These are phyloP conservation scores for Odocoileus virginianus DNA, from an alignment of 2,113 vertebrate species.

Conservation along the genomic window DNA sequence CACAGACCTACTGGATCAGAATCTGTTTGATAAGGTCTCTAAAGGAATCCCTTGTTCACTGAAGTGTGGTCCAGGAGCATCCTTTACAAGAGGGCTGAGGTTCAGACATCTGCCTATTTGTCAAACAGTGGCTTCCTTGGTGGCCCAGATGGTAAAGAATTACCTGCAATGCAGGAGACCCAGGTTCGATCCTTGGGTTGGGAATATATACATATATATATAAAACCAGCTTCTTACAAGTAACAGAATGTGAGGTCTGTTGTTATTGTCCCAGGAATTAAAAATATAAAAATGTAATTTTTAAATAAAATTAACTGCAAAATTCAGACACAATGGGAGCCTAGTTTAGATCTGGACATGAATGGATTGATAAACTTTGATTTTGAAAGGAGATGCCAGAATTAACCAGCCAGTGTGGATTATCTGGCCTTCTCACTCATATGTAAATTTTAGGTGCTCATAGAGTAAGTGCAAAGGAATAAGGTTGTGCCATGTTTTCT, in stretches of 20 bases:
- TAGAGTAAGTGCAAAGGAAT: background rate
- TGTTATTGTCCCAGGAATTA: background rate
- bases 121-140: background rate
- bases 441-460: background rate
- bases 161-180: background rate
- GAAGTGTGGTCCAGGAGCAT: background rate
- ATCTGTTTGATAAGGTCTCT: background rate
- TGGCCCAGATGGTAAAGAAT: background rate
- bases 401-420: background rate
- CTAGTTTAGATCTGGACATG: background rate
- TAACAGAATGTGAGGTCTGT: background rate
- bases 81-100: background rate
- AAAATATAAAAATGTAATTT: background rate
- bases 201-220: background rate
- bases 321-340: background rate
- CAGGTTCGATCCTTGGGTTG: background rate
- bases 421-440: background rate
- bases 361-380: background rate
- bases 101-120: background rate
- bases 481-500: background rate
- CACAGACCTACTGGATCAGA: background rate
- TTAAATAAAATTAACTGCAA: background rate
- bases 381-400: background rate
- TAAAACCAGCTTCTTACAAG: background rate
- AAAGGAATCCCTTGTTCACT: too few relatives aligned